Percentiles rank a stretch among this genome's conserved stretches.
phyloP scores from a whole-genome alignment of 1,140 invertebrate genomes.

The Lepidurus packardi region DNA sequence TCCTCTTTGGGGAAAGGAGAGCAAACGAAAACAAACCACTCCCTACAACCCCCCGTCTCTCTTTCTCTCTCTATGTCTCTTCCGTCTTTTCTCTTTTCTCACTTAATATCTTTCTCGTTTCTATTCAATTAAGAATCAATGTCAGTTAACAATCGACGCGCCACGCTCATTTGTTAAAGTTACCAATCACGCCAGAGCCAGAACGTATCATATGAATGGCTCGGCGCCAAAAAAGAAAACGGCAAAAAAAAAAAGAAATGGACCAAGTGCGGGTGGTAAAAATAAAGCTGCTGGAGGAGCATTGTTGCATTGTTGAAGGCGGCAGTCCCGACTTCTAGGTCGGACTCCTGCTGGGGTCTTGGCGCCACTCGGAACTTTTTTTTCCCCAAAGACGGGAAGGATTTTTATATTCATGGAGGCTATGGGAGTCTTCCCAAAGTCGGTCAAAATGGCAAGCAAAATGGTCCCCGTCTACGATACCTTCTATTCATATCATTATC shows the following conservation, averaged over 20 bases:
- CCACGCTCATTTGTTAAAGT: no score
- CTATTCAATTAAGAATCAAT: no score
- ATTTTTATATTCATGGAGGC: no score
- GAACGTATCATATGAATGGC: no score
- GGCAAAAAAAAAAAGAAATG: background rate
- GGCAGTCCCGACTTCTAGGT: background rate
- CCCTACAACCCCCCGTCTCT: no score
- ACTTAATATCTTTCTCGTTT: no score
- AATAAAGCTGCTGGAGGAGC: slow-evolving; percentile 9
- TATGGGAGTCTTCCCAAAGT: background rate
- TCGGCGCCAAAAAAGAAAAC: background rate
- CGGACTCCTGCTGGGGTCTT: background rate
- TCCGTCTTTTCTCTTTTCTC: no score
- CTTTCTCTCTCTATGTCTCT: no score
- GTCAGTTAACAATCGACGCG: no score
- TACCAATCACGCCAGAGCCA: no score
- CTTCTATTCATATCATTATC: slow-evolving; percentile 22
- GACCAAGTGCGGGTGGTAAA: slow-evolving; percentile 6
- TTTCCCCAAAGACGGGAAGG: no score
- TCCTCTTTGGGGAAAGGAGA: background rate
- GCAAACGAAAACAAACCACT: background rate
- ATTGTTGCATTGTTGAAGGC: slow-evolving; percentile 11
- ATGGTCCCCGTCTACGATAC: background rate
- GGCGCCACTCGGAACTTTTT: background rate
- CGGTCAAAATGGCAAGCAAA: background rate